Evolutionary conservation across 2,113 vertebrate species (phyloP).

Genomic region (Etia nguti): DNA sequence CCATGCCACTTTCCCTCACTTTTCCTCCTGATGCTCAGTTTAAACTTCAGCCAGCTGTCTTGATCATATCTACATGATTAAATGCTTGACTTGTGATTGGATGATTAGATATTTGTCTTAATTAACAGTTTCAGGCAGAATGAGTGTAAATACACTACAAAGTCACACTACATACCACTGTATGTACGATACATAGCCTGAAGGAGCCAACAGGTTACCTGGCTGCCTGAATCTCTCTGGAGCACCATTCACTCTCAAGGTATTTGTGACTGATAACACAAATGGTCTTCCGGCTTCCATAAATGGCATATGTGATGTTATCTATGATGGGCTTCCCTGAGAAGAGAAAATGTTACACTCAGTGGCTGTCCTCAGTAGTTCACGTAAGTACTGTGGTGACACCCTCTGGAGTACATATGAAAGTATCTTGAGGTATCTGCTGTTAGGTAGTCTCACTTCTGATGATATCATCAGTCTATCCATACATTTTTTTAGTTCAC

Average conservation of each 20-base stretch:
- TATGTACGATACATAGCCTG: neutral
- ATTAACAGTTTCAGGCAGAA: neutral
- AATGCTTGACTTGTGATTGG: neutral
- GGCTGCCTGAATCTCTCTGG: slow-evolving; percentile 73
- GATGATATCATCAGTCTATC: no score
- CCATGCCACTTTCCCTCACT: neutral
- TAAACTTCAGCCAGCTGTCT: neutral
- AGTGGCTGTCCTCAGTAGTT: neutral
- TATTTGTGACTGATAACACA: slow-evolving; percentile 72
- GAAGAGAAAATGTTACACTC: neutral
- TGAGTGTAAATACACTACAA: neutral
- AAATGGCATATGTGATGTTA: slow-evolving; percentile 75
- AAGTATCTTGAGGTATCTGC: neutral
- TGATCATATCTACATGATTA: neutral
- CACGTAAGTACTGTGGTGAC: neutral
- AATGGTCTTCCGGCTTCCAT: slow-evolving; percentile 74
- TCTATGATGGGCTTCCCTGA: slow-evolving; percentile 70
- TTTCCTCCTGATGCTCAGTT: neutral
- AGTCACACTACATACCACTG: neutral
- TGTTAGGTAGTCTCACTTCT: no score
- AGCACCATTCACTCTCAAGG: slow-evolving; percentile 76
- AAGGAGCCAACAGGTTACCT: slow-evolving; percentile 25
- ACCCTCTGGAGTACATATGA: neutral
- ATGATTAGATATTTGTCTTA: neutral
- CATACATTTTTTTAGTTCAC: no score